Evolutionary conservation across 2,888 invertebrate species (phyloP).

Genomic region (Schizaphis graminum): DNA sequence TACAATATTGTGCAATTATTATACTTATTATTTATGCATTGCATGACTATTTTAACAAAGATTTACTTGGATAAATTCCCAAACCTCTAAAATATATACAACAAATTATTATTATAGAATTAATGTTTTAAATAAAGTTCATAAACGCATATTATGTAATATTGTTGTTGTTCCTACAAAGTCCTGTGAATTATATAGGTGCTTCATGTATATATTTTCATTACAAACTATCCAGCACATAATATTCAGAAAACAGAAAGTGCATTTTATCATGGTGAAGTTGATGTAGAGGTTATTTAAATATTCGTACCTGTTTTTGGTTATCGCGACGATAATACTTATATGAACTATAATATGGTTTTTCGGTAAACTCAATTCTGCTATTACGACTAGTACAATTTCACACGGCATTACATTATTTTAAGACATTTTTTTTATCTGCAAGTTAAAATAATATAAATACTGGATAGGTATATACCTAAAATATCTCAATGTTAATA

Average conservation of each 20-base stretch:
- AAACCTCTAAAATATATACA: neutral
- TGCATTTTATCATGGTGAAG: neutral
- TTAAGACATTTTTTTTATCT: too few species aligned
- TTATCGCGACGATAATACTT: neutral
- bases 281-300: neutral
- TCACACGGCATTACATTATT: too few species aligned
- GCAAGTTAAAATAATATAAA: too few species aligned
- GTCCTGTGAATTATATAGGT: neutral
- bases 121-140: neutral
- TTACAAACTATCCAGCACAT: neutral
- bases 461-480: too few species aligned
- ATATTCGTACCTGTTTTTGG: neutral
- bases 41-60: neutral
- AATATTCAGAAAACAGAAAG: neutral
- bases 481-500: too few species aligned
- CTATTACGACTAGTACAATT: too few species aligned
- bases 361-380: neutral
- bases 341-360: neutral
- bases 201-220: neutral
- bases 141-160: neutral
- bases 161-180: neutral
- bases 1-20: neutral
- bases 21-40: neutral
- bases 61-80: neutral
- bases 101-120: neutral